phyloP scores from a whole-genome alignment of 2,113 vertebrate genomes.

The Nannospalax galili region DNA sequence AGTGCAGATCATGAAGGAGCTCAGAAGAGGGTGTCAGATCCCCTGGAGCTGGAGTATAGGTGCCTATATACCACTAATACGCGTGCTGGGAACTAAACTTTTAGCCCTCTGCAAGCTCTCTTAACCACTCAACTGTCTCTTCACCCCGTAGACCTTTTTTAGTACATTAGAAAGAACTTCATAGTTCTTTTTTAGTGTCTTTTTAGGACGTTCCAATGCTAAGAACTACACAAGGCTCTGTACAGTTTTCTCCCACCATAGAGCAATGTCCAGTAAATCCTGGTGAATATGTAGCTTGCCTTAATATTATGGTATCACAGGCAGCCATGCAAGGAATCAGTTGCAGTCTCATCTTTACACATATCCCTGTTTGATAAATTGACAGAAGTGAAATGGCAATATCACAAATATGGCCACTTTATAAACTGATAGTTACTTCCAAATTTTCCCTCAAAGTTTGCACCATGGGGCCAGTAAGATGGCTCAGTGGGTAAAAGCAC shows the following conservation, averaged over 20 bases:
- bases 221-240: background rate
- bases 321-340: background rate
- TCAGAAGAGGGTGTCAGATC: background rate
- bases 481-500: background rate
- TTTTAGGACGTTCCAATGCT: background rate
- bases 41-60: background rate
- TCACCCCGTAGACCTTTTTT: background rate
- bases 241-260: background rate
- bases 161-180: background rate
- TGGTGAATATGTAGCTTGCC: background rate
- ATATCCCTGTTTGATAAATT: rapidly evolving
- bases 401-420: background rate
- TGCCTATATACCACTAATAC: too few relatives aligned
- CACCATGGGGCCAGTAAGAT: background rate
- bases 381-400: background rate
- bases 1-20: background rate
- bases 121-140: background rate
- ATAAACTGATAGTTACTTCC: background rate
- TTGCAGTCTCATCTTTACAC: background rate
- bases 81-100: background rate
- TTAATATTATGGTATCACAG: background rate
- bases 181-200: background rate
- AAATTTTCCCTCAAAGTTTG: background rate
- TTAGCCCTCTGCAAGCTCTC: background rate
- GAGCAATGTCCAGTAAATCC: background rate